phyloP scores from a whole-genome alignment of 2,797 vertebrate species.

The Scarus forsteni region DNA sequence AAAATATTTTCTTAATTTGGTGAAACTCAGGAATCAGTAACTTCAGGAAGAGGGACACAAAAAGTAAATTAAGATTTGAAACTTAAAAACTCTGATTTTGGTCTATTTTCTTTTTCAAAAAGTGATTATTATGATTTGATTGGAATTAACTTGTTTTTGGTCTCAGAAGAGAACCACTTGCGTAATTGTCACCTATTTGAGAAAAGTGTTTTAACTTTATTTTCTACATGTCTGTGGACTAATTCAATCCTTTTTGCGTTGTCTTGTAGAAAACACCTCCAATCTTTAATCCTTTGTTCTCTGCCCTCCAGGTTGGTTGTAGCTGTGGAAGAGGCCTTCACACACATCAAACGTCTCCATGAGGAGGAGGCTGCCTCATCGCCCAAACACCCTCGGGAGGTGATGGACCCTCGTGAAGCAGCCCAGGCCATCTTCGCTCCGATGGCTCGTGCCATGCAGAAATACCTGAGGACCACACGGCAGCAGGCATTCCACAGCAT shows the following conservation, averaged over 20 bases:
- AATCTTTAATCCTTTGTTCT: conserved; percentile 32
- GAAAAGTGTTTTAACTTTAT: too few species aligned
- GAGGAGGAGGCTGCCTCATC: conserved; percentile 86
- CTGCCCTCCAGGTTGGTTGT: conserved; percentile 88
- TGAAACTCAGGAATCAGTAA: too few species aligned
- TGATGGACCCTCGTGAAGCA: conserved; percentile 94
- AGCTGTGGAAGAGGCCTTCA: conserved; percentile 94
- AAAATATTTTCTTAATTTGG: too few species aligned
- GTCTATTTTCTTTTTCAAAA: too few species aligned
- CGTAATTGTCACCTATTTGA: too few species aligned
- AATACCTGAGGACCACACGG: conserved; percentile 92
- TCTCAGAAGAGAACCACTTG: too few species aligned
- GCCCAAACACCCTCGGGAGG: conserved; percentile 88
- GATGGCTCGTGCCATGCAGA: conserved; percentile 96
- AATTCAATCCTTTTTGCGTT: background rate
- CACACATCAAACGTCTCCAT: conserved; percentile 93
- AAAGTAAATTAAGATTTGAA: too few species aligned
- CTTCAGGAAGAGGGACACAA: too few species aligned
- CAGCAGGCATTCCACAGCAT: conserved; percentile 97
- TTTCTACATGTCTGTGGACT: too few species aligned
- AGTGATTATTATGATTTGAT: too few species aligned
- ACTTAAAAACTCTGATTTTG: too few species aligned
- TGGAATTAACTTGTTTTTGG: too few species aligned
- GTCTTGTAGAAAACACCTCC: conserved; percentile 86
- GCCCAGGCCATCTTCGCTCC: conserved; percentile 95